phyloP scores from a whole-genome alignment of 2,888 invertebrate species.

The Polia nebulosa region DNA sequence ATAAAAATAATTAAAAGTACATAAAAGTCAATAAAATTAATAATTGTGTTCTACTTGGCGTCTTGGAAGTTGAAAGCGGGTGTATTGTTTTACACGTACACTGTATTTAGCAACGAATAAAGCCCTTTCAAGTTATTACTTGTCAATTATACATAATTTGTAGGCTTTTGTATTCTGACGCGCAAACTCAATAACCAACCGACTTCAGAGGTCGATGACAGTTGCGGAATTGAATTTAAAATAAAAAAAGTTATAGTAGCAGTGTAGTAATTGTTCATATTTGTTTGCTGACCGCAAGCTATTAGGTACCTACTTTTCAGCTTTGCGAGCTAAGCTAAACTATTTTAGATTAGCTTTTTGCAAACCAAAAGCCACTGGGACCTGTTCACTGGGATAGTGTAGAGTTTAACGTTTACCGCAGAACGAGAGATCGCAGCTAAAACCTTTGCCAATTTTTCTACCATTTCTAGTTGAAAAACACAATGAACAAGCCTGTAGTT shows the following conservation, averaged over 20 bases:
- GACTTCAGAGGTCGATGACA: conserved; percentile 1
- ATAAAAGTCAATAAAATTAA: conserved; percentile 6
- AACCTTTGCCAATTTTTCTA: neutral
- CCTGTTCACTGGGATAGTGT: too few species aligned
- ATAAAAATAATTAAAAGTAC: neutral
- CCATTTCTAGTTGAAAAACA: conserved; percentile 9
- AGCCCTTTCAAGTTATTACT: conserved; percentile 4
- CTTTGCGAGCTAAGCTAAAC: neutral
- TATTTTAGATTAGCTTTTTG: too few species aligned
- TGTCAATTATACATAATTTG: conserved; percentile 31
- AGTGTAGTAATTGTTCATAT: neutral
- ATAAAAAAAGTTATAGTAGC: too few species aligned
- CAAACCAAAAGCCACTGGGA: too few species aligned
- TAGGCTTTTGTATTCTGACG: conserved; percentile 29
- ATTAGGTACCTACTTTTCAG: neutral
- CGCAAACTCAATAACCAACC: conserved; percentile 11
- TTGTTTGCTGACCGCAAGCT: neutral
- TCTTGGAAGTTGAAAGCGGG: neutral
- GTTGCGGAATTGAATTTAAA: conserved; percentile 3
- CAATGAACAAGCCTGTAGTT: conserved; percentile 1
- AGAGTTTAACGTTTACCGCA: neutral
- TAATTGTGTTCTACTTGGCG: neutral
- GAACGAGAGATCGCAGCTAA: neutral
- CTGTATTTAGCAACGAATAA: conserved; percentile 44
- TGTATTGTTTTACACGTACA: conserved; percentile 14